Conservation (phyloP, 2,888 invertebrate species). For the Azorinus chamasolen region DNA sequence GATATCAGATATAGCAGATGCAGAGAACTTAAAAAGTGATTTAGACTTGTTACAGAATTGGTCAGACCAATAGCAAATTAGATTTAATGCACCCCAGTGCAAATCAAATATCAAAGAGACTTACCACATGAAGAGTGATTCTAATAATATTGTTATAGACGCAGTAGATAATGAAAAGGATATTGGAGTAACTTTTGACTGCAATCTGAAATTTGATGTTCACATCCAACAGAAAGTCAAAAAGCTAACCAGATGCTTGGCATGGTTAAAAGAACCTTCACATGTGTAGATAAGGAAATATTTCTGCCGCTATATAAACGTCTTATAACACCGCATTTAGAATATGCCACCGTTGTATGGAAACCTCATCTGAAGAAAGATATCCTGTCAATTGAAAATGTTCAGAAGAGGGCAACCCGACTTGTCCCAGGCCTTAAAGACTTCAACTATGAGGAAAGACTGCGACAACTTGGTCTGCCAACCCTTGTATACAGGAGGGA, state of each 20-base stretch:
- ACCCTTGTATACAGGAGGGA: constrained; percentile 14
- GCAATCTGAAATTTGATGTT: background rate
- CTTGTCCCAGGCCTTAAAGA: background rate
- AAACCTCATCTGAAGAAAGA: background rate
- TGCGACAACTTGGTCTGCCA: constrained; percentile 10
- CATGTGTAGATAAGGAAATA: constrained; percentile 18
- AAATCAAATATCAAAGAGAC: background rate
- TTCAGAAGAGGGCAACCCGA: constrained; percentile 22
- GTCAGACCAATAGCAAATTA: background rate
- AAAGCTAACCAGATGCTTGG: constrained; percentile 1
- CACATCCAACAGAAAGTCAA: background rate
- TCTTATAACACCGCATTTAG: constrained; percentile 14
- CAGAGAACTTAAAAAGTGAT: background rate
- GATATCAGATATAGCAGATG: background rate
- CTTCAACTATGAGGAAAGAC: constrained; percentile 3
- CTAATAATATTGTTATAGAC: too few relatives aligned
- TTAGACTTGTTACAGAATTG: constrained; percentile 2
- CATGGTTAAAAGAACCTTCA: constrained; percentile 1
- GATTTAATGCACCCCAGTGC: constrained; percentile 7
- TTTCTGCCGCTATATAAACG: constrained; percentile 17
- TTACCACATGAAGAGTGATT: background rate
- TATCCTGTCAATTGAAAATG: constrained; percentile 14
- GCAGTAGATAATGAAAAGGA: background rate
- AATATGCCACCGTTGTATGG: constrained; percentile 17
- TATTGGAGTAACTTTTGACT: background rate